phyloP scores from a whole-genome alignment of 1,140 invertebrate genomes.

The Subanguina moxae region DNA sequence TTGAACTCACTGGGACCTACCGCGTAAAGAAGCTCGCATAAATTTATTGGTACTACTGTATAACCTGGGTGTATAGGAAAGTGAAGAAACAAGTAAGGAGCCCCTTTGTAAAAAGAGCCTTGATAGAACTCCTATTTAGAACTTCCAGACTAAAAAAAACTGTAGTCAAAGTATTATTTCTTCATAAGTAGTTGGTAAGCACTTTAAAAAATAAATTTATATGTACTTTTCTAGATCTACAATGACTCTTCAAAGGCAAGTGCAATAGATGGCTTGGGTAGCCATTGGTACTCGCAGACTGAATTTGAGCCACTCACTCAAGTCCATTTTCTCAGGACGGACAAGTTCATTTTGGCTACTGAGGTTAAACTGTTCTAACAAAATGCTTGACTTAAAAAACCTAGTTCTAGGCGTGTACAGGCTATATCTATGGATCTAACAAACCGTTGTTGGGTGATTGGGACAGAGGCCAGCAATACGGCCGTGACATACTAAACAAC shows the following conservation, averaged over 20 bases:
- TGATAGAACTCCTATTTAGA: too few species aligned
- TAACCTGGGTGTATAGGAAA: too few species aligned
- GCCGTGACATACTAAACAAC: conserved; percentile 29
- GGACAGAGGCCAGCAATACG: conserved; percentile 26
- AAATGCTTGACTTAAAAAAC: too few species aligned
- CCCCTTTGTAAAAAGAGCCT: too few species aligned
- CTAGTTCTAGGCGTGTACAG: conserved; percentile 22
- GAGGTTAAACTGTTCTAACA: conserved; percentile 14
- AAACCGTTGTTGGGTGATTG: conserved; percentile 30
- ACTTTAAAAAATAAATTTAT: not conserved
- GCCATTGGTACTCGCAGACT: conserved; percentile 18
- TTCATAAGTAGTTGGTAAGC: too few species aligned
- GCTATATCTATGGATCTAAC: conserved; percentile 1
- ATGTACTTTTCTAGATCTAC: not conserved
- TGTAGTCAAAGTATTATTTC: too few species aligned
- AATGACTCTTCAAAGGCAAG: not conserved
- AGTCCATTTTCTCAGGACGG: conserved; percentile 19
- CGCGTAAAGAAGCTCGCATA: too few species aligned
- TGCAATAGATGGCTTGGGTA: conserved; percentile 7
- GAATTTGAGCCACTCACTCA: conserved; percentile 21
- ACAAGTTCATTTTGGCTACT: conserved; percentile 38
- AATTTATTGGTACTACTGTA: too few species aligned
- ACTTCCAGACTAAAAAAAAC: too few species aligned
- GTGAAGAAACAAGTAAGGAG: too few species aligned
- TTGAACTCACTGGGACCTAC: too few species aligned